Evolutionary conservation across 1,140 invertebrate genomes (phyloP).

Genomic region (Drosophila nasuta): DNA sequence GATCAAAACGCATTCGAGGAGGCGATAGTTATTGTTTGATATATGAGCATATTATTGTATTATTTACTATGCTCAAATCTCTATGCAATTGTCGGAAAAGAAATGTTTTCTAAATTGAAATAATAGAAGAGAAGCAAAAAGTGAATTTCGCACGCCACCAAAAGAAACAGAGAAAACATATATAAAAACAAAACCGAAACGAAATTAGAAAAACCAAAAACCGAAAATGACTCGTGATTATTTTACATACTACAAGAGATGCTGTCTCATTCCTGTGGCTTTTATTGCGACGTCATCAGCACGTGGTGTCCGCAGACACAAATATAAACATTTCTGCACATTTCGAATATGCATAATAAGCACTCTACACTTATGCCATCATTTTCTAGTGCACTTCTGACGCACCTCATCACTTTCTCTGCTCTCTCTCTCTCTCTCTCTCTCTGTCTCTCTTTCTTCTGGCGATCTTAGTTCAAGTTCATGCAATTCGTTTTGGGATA

Average conservation of each 20-base stretch:
- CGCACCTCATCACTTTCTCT: constrained; percentile 53
- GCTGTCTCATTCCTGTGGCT: constrained; percentile 36
- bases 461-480: constrained; percentile 34
- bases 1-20: constrained; percentile 51
- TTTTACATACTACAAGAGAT: constrained; percentile 48
- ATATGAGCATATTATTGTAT: constrained; percentile 7
- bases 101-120: constrained; percentile 32
- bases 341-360: constrained; percentile 4
- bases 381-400: constrained; percentile 47
- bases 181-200: constrained; percentile 27
- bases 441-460: constrained; percentile 15
- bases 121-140: constrained; percentile 9
- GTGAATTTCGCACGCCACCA: constrained; percentile 65
- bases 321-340: constrained; percentile 4
- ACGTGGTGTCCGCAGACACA: constrained; percentile 53
- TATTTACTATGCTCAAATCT: constrained; percentile 57
- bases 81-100: constrained; percentile 54
- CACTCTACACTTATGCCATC: background rate
- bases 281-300: constrained; percentile 62
- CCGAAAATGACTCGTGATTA: constrained; percentile 70
- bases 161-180: constrained; percentile 8
- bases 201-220: constrained; percentile 27
- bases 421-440: constrained; percentile 13
- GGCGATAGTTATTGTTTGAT: constrained; percentile 1
- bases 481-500: constrained; percentile 29